Percentiles rank a stretch among this genome's conserved stretches.
These are phyloP conservation scores for Hirtodrosophila confusa DNA, from an alignment of 2,888 invertebrate species.

Conservation along the genomic window DNA sequence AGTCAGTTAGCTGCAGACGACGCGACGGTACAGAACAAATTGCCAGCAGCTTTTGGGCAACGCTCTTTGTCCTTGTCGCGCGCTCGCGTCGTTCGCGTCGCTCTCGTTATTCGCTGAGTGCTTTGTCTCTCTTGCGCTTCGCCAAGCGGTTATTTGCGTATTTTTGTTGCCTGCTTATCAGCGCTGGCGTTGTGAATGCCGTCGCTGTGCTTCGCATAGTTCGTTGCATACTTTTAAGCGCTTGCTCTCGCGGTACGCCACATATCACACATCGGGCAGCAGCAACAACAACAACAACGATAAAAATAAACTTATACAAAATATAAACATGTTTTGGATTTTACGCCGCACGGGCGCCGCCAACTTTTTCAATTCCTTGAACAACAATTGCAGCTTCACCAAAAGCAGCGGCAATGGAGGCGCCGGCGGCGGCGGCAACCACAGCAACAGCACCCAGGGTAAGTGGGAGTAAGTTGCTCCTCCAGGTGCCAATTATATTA, in stretches of 20 bases:
- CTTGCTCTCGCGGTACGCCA: background rate
- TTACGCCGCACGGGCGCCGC: conserved; percentile 76
- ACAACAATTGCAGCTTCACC: conserved; percentile 76
- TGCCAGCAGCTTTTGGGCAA: conserved; percentile 21
- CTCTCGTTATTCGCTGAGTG: conserved; percentile 2
- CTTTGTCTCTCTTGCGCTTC: conserved; percentile 8
- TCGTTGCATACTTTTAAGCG: conserved; percentile 44
- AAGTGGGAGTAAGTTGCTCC: conserved; percentile 22
- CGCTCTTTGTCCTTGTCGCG: conserved; percentile 26
- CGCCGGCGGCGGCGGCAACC: conserved; percentile 57
- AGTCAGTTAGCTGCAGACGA: conserved; percentile 67
- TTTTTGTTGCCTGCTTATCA: conserved; percentile 48
- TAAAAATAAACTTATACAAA: background rate
- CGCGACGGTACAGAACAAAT: conserved; percentile 47
- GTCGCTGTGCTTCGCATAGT: conserved; percentile 58
- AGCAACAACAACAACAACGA: conserved; percentile 11
- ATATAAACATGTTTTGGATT: conserved; percentile 75
- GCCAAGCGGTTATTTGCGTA: background rate
- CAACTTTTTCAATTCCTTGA: conserved; percentile 77
- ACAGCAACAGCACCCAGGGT: conserved; percentile 72
- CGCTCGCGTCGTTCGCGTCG: conserved; percentile 21
- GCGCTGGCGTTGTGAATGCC: conserved; percentile 60
- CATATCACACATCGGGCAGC: conserved; percentile 26
- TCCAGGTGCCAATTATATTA: conserved; percentile 52
- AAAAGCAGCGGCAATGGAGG: conserved; percentile 53